Percentiles rank a stretch among this genome's conserved stretches.
These are phyloP conservation scores for Bucorvus abyssinicus DNA, from an alignment of 2,797 vertebrate species.

Conservation along the genomic window DNA sequence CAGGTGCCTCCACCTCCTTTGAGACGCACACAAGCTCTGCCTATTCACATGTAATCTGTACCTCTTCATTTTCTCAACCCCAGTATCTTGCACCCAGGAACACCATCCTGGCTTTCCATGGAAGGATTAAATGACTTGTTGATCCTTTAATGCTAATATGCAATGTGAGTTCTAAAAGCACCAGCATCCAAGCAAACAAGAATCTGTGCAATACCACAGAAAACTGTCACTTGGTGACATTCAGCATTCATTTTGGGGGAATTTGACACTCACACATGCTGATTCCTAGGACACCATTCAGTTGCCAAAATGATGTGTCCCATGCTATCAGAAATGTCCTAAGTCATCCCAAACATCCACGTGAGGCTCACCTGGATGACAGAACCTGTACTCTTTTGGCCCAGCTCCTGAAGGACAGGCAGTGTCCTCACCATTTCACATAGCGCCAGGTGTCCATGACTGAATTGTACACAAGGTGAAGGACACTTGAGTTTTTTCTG, in stretches of 20 bases:
- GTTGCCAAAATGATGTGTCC: not conserved
- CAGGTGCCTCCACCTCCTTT: not conserved
- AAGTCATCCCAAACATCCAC: not conserved
- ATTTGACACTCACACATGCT: not conserved
- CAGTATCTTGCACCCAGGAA: not conserved
- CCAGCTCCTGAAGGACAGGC: not conserved
- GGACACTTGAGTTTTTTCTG: not conserved
- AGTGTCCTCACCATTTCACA: not conserved
- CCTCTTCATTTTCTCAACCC: not conserved
- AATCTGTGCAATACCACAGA: not conserved
- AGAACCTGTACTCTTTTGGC: not conserved
- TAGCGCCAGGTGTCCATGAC: not conserved
- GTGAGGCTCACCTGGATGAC: not conserved
- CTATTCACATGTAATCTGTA: not conserved
- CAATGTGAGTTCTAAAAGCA: not conserved
- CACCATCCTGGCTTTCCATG: not conserved
- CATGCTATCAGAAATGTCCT: not conserved
- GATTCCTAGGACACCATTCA: not conserved
- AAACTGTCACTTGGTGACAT: not conserved
- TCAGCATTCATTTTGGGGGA: not conserved
- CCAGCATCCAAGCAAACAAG: not conserved
- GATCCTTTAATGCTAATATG: not conserved
- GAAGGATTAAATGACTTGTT: not conserved
- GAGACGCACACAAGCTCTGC: not conserved
- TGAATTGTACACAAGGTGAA: not conserved